Evolutionary conservation across 2,797 vertebrate genomes (phyloP).

Genomic region (Pteronotus mesoamericanus): DNA sequence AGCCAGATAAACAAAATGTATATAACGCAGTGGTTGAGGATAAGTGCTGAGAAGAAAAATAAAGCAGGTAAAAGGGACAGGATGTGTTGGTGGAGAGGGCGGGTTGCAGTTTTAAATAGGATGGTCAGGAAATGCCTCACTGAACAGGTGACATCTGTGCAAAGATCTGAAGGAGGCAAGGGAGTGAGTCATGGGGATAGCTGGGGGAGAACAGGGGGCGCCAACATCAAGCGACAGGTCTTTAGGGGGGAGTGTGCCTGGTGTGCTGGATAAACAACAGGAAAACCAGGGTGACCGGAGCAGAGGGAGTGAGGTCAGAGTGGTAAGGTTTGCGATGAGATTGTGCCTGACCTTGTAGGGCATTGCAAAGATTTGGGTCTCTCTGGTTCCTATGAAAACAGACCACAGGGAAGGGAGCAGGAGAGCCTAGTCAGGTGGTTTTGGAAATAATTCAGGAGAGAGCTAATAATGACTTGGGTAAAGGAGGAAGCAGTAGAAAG

Average conservation of each 20-base stretch:
- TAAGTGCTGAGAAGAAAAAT: neutral
- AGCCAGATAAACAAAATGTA: neutral
- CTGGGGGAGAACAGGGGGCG: neutral
- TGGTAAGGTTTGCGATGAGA: neutral
- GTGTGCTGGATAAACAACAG: neutral
- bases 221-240: neutral
- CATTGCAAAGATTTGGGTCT: neutral
- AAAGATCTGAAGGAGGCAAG: neutral
- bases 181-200: neutral
- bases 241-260: neutral
- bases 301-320: neutral
- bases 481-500: neutral
- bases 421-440: neutral
- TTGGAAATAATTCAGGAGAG: neutral
- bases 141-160: neutral
- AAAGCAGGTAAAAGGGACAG: neutral
- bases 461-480: neutral
- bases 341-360: neutral
- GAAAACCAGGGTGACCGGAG: neutral
- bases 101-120: neutral
- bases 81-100: neutral
- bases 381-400: neutral
- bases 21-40: neutral
- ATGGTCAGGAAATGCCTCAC: neutral
- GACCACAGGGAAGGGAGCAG: neutral